Conservation (phyloP, 2,113 vertebrate genomes). For the Alligator mississippiensis region DNA sequence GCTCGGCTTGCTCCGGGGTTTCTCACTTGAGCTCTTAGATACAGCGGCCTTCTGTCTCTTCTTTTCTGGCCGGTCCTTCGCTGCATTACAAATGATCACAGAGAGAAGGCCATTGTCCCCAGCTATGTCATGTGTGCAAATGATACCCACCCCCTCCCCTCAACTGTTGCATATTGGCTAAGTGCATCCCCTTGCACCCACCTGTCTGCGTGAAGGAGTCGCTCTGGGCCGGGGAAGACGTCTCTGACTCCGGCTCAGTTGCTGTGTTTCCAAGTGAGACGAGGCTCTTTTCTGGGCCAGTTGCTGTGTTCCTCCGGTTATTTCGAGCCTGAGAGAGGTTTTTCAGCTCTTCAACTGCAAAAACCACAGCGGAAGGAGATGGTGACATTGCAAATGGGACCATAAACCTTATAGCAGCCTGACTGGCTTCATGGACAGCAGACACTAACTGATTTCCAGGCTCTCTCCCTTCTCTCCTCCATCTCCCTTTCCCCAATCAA, state of each 20-base stretch:
- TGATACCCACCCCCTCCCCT: background rate
- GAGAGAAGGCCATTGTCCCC: background rate
- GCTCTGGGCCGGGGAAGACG: background rate
- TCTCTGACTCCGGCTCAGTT: background rate
- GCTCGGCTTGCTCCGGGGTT: background rate
- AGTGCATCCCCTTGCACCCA: background rate
- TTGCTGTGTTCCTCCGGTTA: constrained; percentile 10
- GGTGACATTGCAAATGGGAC: background rate
- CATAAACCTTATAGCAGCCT: background rate
- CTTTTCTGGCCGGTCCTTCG: constrained; percentile 58
- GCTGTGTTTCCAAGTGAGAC: background rate
- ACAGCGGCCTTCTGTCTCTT: constrained; percentile 49
- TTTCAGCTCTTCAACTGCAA: constrained; percentile 74
- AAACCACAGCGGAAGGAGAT: background rate
- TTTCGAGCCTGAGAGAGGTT: constrained; percentile 61
- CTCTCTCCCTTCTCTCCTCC: background rate
- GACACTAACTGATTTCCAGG: background rate
- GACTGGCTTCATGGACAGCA: too few species aligned
- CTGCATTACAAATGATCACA: constrained; percentile 47
- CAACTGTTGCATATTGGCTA: background rate
- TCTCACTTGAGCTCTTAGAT: constrained; percentile 44
- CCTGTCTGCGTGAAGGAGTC: constrained; percentile 11
- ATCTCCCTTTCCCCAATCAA: background rate
- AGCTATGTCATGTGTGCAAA: background rate
- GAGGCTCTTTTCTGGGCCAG: constrained; percentile 1